phyloP scores from a whole-genome alignment of 1,140 invertebrate species.

The Calycopis cecrops region DNA sequence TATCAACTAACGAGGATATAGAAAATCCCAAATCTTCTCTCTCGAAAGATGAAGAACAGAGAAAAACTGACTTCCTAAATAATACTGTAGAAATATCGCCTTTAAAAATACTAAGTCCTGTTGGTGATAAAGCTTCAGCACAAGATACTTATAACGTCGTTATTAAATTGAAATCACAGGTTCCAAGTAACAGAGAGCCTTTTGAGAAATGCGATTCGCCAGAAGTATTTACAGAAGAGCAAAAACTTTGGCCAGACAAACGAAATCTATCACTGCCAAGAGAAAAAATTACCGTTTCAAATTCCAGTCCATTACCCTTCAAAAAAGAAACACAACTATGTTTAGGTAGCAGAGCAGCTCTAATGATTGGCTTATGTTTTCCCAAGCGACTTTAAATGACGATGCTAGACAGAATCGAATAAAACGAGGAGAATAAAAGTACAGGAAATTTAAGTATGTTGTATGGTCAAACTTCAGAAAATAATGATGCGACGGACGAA shows the following conservation, averaged over 20 bases:
- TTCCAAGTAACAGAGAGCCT: conserved; percentile 58
- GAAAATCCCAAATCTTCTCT: conserved; percentile 31
- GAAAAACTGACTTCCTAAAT: no score
- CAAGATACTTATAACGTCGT: conserved; percentile 56
- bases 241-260: conserved; percentile 54
- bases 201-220: conserved; percentile 48
- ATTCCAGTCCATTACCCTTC: no score
- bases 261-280: conserved; percentile 57
- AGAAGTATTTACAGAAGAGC: conserved; percentile 59
- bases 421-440: no score
- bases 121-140: conserved; percentile 46
- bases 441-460: no score
- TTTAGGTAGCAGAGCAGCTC: no score
- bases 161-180: conserved; percentile 49
- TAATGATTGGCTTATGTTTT: conserved; percentile 68
- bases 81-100: no score
- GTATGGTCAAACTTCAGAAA: no score
- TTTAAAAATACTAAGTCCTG: conserved; percentile 63
- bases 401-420: conserved; percentile 33
- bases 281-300: conserved; percentile 35
- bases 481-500: no score
- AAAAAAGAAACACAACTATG: no score
- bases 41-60: no score
- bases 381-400: conserved; percentile 46
- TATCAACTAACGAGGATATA: conserved; percentile 21